These are phyloP conservation scores for Eretmocerus hayati DNA, from an alignment of 2,888 invertebrate species.

Conservation along the genomic window DNA sequence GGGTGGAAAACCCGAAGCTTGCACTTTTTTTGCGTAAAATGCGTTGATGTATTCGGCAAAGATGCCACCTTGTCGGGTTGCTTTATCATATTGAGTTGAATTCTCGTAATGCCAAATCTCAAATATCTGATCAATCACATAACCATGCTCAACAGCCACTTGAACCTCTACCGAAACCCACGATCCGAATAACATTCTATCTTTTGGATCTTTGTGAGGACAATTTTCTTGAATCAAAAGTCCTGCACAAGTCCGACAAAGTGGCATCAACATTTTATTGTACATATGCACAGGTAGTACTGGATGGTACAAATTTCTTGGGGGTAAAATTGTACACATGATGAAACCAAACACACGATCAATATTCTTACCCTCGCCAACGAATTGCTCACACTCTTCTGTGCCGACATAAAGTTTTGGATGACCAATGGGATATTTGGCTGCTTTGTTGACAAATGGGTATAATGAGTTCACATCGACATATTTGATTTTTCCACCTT, in stretches of 20 bases:
- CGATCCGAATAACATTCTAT: constrained; percentile 31
- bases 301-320: constrained; percentile 30
- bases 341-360: constrained; percentile 30
- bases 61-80: constrained; percentile 22
- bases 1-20: background rate
- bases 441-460: constrained; percentile 29
- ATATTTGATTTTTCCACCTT: constrained; percentile 9
- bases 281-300: constrained; percentile 32
- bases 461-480: constrained; percentile 8
- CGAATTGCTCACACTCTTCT: constrained; percentile 15
- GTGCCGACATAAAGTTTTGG: constrained; percentile 26
- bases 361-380: constrained; percentile 8
- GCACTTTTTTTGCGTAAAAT: constrained; percentile 27
- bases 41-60: constrained; percentile 33
- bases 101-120: constrained; percentile 38
- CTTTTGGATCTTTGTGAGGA: constrained; percentile 26
- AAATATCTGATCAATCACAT: constrained; percentile 31
- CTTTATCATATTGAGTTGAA: constrained; percentile 24
- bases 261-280: constrained; percentile 34
- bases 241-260: constrained; percentile 33
- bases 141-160: constrained; percentile 34
- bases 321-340: constrained; percentile 23
- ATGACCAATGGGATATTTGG: constrained; percentile 30
- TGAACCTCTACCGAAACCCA: constrained; percentile 39
- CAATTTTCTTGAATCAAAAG: constrained; percentile 30